phyloP scores from a whole-genome alignment of 1,140 invertebrate genomes.

The Pachyrhynchus sulphureomaculatus region DNA sequence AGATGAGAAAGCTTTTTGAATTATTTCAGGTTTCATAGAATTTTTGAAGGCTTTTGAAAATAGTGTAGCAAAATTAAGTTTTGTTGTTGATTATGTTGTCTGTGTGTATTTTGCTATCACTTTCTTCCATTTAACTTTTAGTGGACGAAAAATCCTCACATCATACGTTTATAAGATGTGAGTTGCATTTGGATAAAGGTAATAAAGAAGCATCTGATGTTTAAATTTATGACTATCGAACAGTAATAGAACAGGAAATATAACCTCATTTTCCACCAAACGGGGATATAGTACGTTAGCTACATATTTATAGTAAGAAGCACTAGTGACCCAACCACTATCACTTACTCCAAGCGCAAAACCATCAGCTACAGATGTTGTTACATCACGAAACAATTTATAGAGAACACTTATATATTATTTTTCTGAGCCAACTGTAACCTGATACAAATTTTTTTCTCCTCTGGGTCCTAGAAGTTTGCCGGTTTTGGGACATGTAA shows the following conservation, averaged over 20 bases:
- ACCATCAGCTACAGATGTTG: slow-evolving; percentile 39
- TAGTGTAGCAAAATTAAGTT: neutral
- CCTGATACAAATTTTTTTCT: slow-evolving; percentile 38
- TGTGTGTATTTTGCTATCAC: neutral
- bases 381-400: slow-evolving; percentile 36
- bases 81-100: neutral
- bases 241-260: slow-evolving; percentile 19
- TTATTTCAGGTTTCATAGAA: neutral
- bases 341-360: slow-evolving; percentile 49
- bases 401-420: slow-evolving; percentile 27
- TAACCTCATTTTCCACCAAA: slow-evolving; percentile 25
- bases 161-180: neutral
- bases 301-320: slow-evolving; percentile 52
- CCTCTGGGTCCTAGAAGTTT: slow-evolving; percentile 33
- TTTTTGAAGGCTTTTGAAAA: neutral
- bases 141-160: neutral
- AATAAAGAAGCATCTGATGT: neutral
- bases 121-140: neutral
- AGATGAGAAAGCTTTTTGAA: neutral
- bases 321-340: slow-evolving; percentile 50
- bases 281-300: slow-evolving; percentile 47
- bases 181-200: neutral
- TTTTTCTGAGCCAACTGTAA: slow-evolving; percentile 34
- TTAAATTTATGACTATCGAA: slow-evolving; percentile 23
- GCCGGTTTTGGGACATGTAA: slow-evolving; percentile 39